Conservation (phyloP, 2,888 invertebrate species). For the Diabrotica balteata region DNA sequence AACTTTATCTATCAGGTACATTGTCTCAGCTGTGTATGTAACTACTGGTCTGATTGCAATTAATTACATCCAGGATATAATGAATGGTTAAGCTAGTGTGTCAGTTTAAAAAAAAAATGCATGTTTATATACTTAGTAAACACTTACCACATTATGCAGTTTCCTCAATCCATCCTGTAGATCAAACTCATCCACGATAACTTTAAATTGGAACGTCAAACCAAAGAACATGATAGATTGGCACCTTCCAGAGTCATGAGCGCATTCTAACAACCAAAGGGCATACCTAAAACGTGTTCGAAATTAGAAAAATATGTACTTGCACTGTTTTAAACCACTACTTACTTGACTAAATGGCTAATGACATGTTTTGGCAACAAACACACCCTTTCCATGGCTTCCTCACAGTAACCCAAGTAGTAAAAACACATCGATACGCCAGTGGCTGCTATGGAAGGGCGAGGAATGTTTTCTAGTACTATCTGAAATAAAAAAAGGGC, state of each 20-base stretch:
- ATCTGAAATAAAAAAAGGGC: too few species aligned
- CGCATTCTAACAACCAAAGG: slow-evolving; percentile 94
- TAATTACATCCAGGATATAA: too few species aligned
- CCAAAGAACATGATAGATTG: slow-evolving; percentile 99
- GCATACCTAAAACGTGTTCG: slow-evolving; percentile 71
- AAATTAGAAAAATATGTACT: slow-evolving; percentile 5
- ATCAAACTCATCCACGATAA: slow-evolving; percentile 95
- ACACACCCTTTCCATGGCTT: slow-evolving; percentile 96
- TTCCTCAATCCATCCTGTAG: slow-evolving; percentile 90
- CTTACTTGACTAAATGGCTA: slow-evolving; percentile 76
- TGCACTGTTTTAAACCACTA: slow-evolving; percentile 14
- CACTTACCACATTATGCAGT: slow-evolving; percentile 86
- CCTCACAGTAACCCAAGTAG: slow-evolving; percentile 95
- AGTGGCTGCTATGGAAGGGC: slow-evolving; percentile 94
- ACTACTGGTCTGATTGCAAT: too few species aligned
- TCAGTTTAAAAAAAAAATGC: too few species aligned
- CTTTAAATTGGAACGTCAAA: slow-evolving; percentile 89
- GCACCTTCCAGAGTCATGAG: slow-evolving; percentile 92
- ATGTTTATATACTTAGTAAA: neutral
- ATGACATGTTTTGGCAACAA: slow-evolving; percentile 80
- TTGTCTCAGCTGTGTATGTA: too few species aligned
- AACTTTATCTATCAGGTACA: too few species aligned
- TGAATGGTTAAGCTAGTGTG: too few species aligned
- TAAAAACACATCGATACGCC: slow-evolving; percentile 96
- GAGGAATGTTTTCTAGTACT: slow-evolving; percentile 84